These are phyloP conservation scores for Tichodroma muraria DNA, from an alignment of 2,113 vertebrate species.

Conservation along the genomic window DNA sequence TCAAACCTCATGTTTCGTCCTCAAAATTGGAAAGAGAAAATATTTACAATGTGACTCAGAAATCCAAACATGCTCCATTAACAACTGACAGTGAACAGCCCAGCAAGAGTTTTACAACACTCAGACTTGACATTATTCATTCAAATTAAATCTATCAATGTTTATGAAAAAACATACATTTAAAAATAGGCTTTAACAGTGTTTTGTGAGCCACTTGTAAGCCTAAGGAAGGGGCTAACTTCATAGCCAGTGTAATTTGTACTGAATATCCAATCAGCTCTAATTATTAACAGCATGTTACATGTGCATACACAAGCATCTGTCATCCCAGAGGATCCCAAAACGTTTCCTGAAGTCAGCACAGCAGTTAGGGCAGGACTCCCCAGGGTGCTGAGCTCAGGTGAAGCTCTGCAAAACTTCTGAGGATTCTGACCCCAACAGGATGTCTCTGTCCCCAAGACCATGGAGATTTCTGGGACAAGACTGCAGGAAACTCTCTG, in stretches of 20 bases:
- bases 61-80: constrained; percentile 11
- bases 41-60: constrained; percentile 51
- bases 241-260: constrained; percentile 48
- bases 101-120: constrained; percentile 23
- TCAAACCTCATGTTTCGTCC: not conserved
- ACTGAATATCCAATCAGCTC: constrained; percentile 54
- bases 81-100: constrained; percentile 16
- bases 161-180: constrained; percentile 23
- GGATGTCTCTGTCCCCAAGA: not conserved
- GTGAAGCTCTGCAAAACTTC: not conserved
- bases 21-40: not conserved
- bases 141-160: constrained; percentile 27
- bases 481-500: not conserved
- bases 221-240: constrained; percentile 40
- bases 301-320: constrained; percentile 54
- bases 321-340: constrained; percentile 45
- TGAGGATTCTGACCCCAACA: not conserved
- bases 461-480: not conserved
- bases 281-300: constrained; percentile 56
- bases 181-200: constrained; percentile 43
- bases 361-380: not conserved
- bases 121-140: not conserved
- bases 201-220: constrained; percentile 41
- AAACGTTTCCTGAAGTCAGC: not conserved
- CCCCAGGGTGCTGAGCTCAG: not conserved